phyloP scores from a whole-genome alignment of 1,140 invertebrate species.

The Semibalanus balanoides region DNA sequence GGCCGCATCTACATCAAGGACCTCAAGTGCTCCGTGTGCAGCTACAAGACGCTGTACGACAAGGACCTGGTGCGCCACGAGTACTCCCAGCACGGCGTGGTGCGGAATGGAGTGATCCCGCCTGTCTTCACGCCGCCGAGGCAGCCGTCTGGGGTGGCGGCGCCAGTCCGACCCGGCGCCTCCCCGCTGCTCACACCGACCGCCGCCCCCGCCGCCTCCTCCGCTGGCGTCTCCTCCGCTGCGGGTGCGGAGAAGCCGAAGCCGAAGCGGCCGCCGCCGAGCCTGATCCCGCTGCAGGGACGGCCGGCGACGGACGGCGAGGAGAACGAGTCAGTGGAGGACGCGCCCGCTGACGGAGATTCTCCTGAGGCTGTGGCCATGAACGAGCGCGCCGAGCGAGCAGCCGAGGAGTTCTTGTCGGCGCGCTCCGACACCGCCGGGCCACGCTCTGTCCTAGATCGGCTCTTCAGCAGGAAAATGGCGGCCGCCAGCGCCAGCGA shows the following conservation, averaged over 20 bases:
- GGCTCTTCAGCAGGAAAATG: background rate
- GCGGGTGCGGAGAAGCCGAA: background rate
- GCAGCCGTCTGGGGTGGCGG: background rate
- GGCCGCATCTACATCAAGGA: conserved; percentile 33
- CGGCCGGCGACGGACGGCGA: background rate
- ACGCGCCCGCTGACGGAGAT: background rate
- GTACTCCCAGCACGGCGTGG: conserved; percentile 34
- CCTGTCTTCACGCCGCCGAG: conserved; percentile 25
- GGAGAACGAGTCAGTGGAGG: background rate
- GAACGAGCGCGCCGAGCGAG: background rate
- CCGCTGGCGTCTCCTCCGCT: no score
- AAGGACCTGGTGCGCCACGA: conserved; percentile 39
- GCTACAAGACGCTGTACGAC: conserved; percentile 39
- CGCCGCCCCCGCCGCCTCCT: no score
- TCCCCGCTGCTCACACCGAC: background rate
- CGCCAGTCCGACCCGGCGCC: no score
- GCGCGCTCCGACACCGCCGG: background rate
- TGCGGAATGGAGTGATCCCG: conserved; percentile 23
- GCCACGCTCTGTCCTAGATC: background rate
- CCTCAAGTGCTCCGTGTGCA: conserved; percentile 35
- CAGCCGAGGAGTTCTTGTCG: background rate
- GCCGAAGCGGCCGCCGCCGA: conserved; percentile 21
- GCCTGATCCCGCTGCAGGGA: conserved; percentile 12
- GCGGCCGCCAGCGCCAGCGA: background rate
- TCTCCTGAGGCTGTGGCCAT: background rate